These are phyloP conservation scores for Tupaia tana DNA, from an alignment of 2,113 vertebrate genomes.

Conservation along the genomic window DNA sequence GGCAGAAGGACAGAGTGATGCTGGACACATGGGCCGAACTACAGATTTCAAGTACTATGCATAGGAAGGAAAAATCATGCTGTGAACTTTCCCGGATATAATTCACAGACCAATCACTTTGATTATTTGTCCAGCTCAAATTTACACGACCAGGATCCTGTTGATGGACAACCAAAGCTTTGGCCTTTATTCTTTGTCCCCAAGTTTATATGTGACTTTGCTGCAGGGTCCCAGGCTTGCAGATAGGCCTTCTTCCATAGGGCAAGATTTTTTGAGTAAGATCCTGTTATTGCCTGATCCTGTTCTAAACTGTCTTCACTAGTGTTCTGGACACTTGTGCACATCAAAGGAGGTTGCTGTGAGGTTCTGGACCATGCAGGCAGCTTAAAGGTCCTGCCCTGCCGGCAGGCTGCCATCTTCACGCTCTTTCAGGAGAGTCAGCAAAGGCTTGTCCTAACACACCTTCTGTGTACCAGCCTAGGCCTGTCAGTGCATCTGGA, in stretches of 20 bases:
- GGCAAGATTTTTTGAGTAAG: neutral
- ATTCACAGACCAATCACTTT: neutral
- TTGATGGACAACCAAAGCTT: neutral
- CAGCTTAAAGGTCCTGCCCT: neutral
- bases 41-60: neutral
- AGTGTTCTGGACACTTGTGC: neutral
- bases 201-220: neutral
- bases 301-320: neutral
- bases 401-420: neutral
- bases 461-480: neutral
- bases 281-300: neutral
- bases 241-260: neutral
- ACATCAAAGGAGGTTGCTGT: neutral
- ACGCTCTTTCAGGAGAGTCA: neutral
- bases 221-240: neutral
- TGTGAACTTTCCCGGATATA: neutral
- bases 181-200: conserved; percentile 23
- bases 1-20: neutral
- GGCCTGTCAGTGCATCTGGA: neutral
- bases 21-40: neutral
- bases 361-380: neutral
- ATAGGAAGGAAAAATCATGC: neutral
- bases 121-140: neutral
- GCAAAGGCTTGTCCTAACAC: conserved; percentile 36
- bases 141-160: neutral